A percentile compares a stretch with the other conserved stretches of the same genome.
Conservation (phyloP, 2,113 vertebrate genomes). For the Ageneiosus marmoratus region DNA sequence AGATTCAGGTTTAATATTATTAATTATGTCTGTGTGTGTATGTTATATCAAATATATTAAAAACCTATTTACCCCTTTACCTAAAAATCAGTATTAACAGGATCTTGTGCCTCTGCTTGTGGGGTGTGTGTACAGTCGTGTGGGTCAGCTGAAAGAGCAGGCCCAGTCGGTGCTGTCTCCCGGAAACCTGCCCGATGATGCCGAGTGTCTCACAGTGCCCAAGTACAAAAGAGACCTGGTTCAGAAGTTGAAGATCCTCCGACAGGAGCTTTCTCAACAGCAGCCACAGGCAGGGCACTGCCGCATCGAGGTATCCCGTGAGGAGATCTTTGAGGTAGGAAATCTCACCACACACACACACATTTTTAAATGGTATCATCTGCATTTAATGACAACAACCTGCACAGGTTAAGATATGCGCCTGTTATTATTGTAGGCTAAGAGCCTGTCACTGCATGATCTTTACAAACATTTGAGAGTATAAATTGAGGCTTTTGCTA, state of each 20-base stretch:
- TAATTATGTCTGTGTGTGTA: neutral
- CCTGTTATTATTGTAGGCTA: neutral
- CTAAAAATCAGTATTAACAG: neutral
- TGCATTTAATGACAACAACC: neutral
- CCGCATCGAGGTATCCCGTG: constrained; percentile 96
- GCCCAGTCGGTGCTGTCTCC: constrained; percentile 82
- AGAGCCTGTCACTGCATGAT: neutral
- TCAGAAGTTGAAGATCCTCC: constrained; percentile 95
- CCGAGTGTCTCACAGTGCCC: constrained; percentile 92
- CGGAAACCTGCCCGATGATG: constrained; percentile 86
- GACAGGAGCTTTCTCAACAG: constrained; percentile 95
- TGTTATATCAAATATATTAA: neutral
- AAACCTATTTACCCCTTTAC: neutral
- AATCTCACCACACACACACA: neutral
- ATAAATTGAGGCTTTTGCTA: too few species aligned
- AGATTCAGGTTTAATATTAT: neutral
- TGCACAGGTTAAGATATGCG: neutral
- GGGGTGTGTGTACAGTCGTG: constrained; percentile 72
- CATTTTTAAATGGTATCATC: neutral
- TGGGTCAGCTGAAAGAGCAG: constrained; percentile 90
- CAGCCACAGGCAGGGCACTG: constrained; percentile 98
- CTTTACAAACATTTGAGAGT: too few species aligned
- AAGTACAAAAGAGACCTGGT: constrained; percentile 96
- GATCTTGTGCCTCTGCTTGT: neutral
- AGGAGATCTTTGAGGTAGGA: constrained; percentile 98